A percentile compares a stretch with the other conserved stretches of the same genome.
These are phyloP conservation scores for Mesochorus sp. DNA, from an alignment of 2,888 invertebrate genomes.

Conservation along the genomic window DNA sequence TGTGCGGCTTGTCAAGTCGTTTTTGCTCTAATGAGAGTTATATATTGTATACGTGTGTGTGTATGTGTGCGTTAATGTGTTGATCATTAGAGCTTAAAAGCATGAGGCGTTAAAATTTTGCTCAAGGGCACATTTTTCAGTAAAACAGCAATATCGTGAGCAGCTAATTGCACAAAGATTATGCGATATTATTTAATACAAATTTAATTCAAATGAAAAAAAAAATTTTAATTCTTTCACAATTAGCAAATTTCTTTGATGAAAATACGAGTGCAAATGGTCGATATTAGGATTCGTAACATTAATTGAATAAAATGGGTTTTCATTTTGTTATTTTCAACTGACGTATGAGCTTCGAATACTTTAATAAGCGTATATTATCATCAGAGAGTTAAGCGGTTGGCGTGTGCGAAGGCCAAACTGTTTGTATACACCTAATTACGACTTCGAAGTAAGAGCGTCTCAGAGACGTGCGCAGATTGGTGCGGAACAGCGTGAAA, in stretches of 20 bases:
- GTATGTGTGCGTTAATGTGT: not conserved
- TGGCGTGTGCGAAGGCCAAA: conserved; percentile 11
- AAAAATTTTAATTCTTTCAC: too few species aligned
- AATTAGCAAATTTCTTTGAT: too few species aligned
- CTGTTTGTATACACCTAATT: conserved; percentile 72
- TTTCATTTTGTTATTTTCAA: too few species aligned
- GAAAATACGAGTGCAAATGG: too few species aligned
- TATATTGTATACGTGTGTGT: conserved; percentile 70
- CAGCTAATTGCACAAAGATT: not conserved
- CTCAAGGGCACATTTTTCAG: conserved; percentile 4
- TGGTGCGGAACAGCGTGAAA: conserved; percentile 68
- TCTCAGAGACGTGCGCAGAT: conserved; percentile 68
- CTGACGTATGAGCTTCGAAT: too few species aligned
- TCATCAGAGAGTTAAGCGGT: conserved; percentile 70
- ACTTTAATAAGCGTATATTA: too few species aligned
- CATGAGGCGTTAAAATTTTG: conserved; percentile 65
- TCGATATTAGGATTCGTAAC: too few species aligned
- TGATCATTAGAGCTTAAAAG: too few species aligned
- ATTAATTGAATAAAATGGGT: not conserved
- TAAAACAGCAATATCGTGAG: not conserved
- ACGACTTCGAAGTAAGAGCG: conserved; percentile 63
- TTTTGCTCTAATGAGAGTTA: conserved; percentile 72
- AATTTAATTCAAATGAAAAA: too few species aligned
- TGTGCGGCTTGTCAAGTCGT: conserved; percentile 68
- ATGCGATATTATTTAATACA: too few species aligned